phyloP scores from a whole-genome alignment of 1,140 invertebrate genomes.

The Luehdorfia chinensis region DNA sequence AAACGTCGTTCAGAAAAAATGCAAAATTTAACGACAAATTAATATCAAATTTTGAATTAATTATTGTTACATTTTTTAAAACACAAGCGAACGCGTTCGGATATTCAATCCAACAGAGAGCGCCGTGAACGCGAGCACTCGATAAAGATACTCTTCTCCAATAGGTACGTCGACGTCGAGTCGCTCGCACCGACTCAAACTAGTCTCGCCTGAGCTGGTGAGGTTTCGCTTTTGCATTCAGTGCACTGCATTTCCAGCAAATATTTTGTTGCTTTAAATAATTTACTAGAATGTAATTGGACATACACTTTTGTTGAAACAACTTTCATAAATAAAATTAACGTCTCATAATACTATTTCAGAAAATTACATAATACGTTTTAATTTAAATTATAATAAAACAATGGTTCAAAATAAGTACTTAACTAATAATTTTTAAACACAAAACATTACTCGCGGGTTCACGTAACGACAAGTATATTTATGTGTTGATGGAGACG shows the following conservation, averaged over 20 bases:
- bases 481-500: constrained; percentile 10
- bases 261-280: constrained; percentile 16
- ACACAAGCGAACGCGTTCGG: constrained; percentile 5
- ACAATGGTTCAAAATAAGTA: too few relatives aligned
- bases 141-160: neutral
- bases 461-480: constrained; percentile 9
- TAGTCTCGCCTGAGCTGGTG: constrained; percentile 12
- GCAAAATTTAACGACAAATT: too few relatives aligned
- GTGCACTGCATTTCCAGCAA: constrained; percentile 9
- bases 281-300: constrained; percentile 17
- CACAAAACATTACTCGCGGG: neutral
- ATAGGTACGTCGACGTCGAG: constrained; percentile 10
- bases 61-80: too few relatives aligned
- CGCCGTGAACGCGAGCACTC: constrained; percentile 1
- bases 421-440: too few relatives aligned
- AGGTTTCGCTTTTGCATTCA: constrained; percentile 17
- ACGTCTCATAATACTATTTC: too few relatives aligned
- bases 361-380: too few relatives aligned
- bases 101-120: constrained; percentile 1
- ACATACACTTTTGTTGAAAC: too few relatives aligned
- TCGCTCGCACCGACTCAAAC: constrained; percentile 15
- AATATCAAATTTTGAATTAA: too few relatives aligned
- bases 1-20: too few relatives aligned
- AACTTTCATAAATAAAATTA: too few relatives aligned
- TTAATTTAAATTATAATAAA: too few relatives aligned